These are phyloP conservation scores for Caenorhabditis inopinata DNA, from an alignment of 1,140 invertebrate species.

Conservation along the genomic window DNA sequence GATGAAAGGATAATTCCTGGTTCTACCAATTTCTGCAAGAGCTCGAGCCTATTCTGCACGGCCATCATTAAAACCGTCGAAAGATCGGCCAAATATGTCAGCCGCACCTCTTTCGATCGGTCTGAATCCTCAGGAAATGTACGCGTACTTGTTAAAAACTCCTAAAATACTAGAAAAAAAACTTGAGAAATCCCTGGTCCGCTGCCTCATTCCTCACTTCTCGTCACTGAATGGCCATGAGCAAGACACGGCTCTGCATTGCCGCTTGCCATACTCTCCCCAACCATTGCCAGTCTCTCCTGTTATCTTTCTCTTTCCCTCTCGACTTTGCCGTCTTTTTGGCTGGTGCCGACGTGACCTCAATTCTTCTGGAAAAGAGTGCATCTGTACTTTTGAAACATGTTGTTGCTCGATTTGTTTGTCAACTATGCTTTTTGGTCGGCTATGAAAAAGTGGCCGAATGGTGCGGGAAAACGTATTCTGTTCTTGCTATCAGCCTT, in stretches of 20 bases:
- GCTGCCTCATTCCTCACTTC: conserved; percentile 8
- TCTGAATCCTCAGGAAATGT: too few relatives aligned
- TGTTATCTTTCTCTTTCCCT: neutral
- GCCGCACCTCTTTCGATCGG: too few relatives aligned
- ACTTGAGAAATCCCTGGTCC: conserved; percentile 17
- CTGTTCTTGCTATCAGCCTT: neutral
- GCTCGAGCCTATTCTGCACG: too few relatives aligned
- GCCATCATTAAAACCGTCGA: too few relatives aligned
- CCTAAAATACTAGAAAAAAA: neutral
- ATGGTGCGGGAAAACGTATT: neutral
- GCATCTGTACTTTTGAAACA: conserved; percentile 14
- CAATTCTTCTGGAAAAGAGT: conserved; percentile 26
- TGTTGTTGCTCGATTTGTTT: conserved; percentile 16
- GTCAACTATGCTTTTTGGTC: conserved; percentile 29
- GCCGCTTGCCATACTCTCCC: neutral
- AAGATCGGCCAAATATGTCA: too few relatives aligned
- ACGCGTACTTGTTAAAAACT: too few relatives aligned
- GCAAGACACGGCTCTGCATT: conserved; percentile 13
- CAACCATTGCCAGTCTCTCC: neutral
- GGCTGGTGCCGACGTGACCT: conserved; percentile 18
- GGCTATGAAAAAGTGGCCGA: neutral
- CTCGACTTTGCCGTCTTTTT: neutral
- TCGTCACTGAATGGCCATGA: conserved; percentile 4
- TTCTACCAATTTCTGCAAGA: too few relatives aligned
- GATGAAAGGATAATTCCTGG: too few relatives aligned